Percentiles rank a stretch among this genome's conserved stretches.
phyloP scores from a whole-genome alignment of 2,888 invertebrate genomes.

The Drosophila borealis region DNA sequence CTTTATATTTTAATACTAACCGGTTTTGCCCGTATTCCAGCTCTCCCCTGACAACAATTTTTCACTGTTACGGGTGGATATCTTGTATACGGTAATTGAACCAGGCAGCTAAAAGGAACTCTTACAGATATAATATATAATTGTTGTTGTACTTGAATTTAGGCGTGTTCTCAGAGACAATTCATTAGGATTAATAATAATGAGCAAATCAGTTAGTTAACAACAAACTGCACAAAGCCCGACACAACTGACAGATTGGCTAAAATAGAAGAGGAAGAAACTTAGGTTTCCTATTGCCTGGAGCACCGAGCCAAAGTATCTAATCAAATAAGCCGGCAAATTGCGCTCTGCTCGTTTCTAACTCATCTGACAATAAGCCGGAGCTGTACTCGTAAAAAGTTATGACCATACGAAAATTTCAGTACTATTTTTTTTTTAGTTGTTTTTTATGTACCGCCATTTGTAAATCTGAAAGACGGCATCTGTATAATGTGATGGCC shows the following conservation, averaged over 20 bases:
- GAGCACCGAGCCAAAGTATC: slow-evolving; percentile 13
- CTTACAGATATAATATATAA: too few relatives aligned
- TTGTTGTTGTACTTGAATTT: too few relatives aligned
- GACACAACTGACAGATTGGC: background rate
- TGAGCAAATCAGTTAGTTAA: too few relatives aligned
- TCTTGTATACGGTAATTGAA: too few relatives aligned
- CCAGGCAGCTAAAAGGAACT: too few relatives aligned
- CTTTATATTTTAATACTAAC: too few relatives aligned
- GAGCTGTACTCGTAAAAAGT: slow-evolving; percentile 48
- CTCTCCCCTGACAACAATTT: too few relatives aligned
- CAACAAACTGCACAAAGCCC: background rate
- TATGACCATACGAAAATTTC: slow-evolving; percentile 53
- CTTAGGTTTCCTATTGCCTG: background rate
- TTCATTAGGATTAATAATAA: too few relatives aligned
- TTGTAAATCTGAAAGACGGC: slow-evolving; percentile 63
- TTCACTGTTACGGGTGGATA: too few relatives aligned
- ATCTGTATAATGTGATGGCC: slow-evolving; percentile 73
- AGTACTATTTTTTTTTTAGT: slow-evolving; percentile 6
- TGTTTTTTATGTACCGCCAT: slow-evolving; percentile 48
- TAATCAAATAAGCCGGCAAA: slow-evolving; percentile 68
- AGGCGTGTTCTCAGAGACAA: too few relatives aligned
- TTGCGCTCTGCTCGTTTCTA: slow-evolving; percentile 48
- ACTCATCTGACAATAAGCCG: slow-evolving; percentile 48
- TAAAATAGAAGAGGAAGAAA: background rate
- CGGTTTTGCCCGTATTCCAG: too few relatives aligned